Evolutionary conservation across 2,888 invertebrate genomes (phyloP).

Genomic region (Automeris io): DNA sequence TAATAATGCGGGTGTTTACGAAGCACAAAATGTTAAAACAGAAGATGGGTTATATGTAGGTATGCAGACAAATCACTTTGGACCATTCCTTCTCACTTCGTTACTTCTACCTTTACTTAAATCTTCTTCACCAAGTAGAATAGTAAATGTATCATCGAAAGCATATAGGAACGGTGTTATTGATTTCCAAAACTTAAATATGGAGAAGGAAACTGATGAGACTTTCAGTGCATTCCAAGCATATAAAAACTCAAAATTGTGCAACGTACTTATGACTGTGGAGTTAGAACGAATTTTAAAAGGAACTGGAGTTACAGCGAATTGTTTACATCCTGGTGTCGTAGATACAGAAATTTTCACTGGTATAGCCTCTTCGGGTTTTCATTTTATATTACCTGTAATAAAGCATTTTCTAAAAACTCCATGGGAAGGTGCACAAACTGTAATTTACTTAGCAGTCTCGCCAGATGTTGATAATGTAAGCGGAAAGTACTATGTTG

Average conservation of each 20-base stretch:
- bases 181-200: constrained; percentile 38
- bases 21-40: constrained; percentile 37
- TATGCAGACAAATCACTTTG: constrained; percentile 76
- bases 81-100: constrained; percentile 81
- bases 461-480: constrained; percentile 71
- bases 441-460: constrained; percentile 73
- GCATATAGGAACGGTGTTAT: constrained; percentile 34
- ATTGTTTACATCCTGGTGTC: constrained; percentile 87
- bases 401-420: constrained; percentile 29
- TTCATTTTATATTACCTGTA: constrained; percentile 51
- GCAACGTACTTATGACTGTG: constrained; percentile 83
- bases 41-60: constrained; percentile 76
- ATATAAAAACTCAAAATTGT: constrained; percentile 80
- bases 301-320: constrained; percentile 83
- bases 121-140: constrained; percentile 51
- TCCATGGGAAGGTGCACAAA: constrained; percentile 58
- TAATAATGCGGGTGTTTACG: constrained; percentile 75
- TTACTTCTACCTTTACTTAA: constrained; percentile 70
- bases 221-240: constrained; percentile 17
- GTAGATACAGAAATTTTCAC: constrained; percentile 80
- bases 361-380: constrained; percentile 33
- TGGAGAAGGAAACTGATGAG: constrained; percentile 27
- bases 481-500: constrained; percentile 79
- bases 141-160: constrained; percentile 52
- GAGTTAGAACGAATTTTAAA: constrained; percentile 83